phyloP scores from a whole-genome alignment of 2,888 invertebrate species.

The Apodemia duryi region DNA sequence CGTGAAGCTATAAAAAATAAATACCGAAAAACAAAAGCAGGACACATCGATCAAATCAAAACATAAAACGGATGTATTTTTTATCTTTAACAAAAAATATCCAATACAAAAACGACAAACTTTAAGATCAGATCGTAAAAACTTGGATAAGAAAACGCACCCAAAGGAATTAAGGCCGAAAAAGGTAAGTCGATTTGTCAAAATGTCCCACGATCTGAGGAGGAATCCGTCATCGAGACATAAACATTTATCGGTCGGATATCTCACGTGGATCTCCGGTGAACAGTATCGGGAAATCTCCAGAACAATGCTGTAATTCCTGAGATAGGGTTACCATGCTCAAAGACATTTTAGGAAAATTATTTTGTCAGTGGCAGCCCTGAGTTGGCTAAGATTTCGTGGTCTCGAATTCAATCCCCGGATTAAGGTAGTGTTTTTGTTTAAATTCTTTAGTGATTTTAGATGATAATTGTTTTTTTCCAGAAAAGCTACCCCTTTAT shows the following conservation, averaged over 20 bases:
- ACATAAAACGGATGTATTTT: constrained; percentile 16
- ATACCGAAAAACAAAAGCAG: neutral
- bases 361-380: too few relatives aligned
- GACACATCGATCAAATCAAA: constrained; percentile 9
- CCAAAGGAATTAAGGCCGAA: constrained; percentile 54
- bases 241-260: constrained; percentile 58
- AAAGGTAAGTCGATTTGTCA: constrained; percentile 73
- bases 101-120: constrained; percentile 16
- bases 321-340: constrained; percentile 2
- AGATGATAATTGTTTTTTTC: too few relatives aligned
- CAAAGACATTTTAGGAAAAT: neutral
- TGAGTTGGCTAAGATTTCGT: too few relatives aligned
- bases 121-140: constrained; percentile 31
- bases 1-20: neutral
- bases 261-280: constrained; percentile 57
- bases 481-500: too few relatives aligned
- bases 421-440: too few relatives aligned
- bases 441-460: too few relatives aligned
- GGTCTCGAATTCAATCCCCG: too few relatives aligned
- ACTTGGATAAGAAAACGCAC: constrained; percentile 50
- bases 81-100: constrained; percentile 15
- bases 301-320: constrained; percentile 33
- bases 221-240: constrained; percentile 68
- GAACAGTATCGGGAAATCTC: constrained; percentile 41
- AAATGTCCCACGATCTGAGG: constrained; percentile 65